Evolutionary conservation across 2,797 vertebrate species (phyloP), one percentile per base, ranked within the genome.

Genomic region (Urocyon cinereoargenteus): DNA sequence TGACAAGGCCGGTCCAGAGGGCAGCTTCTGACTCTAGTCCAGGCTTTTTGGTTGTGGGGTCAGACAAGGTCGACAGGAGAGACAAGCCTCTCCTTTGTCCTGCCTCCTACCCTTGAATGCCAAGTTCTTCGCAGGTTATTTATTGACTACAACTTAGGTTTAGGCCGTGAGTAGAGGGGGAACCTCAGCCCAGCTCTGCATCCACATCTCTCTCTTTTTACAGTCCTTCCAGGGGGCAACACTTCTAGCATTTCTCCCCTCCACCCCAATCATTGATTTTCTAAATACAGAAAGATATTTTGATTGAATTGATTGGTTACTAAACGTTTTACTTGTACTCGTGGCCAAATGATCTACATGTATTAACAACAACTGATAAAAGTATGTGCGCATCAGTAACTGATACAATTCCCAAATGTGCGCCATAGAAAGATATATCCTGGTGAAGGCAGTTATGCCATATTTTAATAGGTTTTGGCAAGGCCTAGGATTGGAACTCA

Each of bases 211-310:
- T 49, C 40, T 75, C 24, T 70, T 8, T 31, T 36, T 72, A 18
- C 15, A 64, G 2, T 53, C 31, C 62, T 84, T 7, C 57, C 21
- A 9, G 9, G 21, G 19, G 24, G 57, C 14, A 6, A 22, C 15
- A 36, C 21, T 40, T 59, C 81, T 24, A 72, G 75, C 22, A 28
- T 94, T 92, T 82, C 72, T 11, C n/a, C 3, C 26, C 11, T 4
- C 64, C 4, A 45, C 4, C 49, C 16, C 8, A 12, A 64, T 61
- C 57, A 64, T 40, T 19, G 22, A 40, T 59, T 93, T 62, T 85
- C 68, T 70, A 84, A 96, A 82, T 75, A 89, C 10, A 34, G 72
- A 70, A 94, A 79, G 19, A 70, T 77, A 51, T 75, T 91, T 86
- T 75, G 68, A 40, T 66, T 86, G 73, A 86, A 68, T 73, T 78